Evolutionary conservation across 2,888 invertebrate genomes (phyloP).

Genomic region (Idaea dimidiata): DNA sequence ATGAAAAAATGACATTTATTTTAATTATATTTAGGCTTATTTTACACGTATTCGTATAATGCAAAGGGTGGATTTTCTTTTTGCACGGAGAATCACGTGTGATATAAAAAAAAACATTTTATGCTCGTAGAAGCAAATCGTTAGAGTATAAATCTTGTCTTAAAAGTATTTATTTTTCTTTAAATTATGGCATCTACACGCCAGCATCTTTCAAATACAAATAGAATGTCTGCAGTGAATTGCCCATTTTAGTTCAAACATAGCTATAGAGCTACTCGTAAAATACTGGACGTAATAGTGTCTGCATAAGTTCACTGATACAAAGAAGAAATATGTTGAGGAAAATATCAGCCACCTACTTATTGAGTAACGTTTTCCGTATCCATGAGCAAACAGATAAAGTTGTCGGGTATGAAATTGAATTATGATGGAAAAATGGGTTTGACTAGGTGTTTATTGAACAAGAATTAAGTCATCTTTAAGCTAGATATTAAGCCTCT

Average conservation of each 20-base stretch:
- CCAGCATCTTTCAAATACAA: neutral
- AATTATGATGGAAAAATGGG: neutral
- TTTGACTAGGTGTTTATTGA: neutral
- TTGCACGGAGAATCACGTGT: no score
- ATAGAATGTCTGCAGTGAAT: neutral
- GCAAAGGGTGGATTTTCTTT: no score
- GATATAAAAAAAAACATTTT: no score
- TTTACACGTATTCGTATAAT: no score
- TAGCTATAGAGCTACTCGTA: neutral
- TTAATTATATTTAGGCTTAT: no score
- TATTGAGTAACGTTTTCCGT: neutral
- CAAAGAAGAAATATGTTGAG: neutral
- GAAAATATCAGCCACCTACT: neutral
- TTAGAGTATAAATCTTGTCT: neutral
- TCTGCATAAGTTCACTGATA: constrained; percentile 1
- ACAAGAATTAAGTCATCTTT: neutral
- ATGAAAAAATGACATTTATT: no score
- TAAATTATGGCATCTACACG: neutral
- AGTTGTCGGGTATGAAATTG: constrained; percentile 1
- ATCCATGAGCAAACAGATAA: neutral
- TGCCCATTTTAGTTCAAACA: neutral
- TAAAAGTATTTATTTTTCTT: neutral
- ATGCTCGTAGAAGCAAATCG: no score
- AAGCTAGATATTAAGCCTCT: no score
- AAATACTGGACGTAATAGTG: neutral